Evolutionary conservation across 2,113 vertebrate genomes (phyloP).

Genomic region (Sebastes schlegelii): DNA sequence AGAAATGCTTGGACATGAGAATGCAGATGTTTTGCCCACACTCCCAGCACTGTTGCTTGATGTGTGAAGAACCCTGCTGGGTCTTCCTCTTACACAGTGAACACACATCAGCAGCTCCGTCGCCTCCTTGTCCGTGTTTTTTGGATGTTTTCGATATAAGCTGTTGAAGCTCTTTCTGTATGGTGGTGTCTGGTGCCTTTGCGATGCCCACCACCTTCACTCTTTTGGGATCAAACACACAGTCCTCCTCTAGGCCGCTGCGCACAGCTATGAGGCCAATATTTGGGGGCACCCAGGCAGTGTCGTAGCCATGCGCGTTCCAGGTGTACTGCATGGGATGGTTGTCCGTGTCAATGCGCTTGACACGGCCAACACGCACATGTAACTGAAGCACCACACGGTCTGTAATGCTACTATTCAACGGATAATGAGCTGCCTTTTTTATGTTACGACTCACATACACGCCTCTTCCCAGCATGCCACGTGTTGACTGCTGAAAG

Average conservation of each 20-base stretch:
- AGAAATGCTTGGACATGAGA: conserved; percentile 75
- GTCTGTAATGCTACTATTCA: neutral
- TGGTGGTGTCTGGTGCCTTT: conserved; percentile 46
- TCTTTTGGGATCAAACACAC: conserved; percentile 79
- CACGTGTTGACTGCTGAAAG: conserved; percentile 70
- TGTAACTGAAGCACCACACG: conserved; percentile 70
- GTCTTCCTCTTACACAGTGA: conserved; percentile 69
- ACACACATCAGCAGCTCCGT: conserved; percentile 37
- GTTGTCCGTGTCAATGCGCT: conserved; percentile 71
- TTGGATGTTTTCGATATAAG: conserved; percentile 52
- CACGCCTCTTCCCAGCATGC: conserved; percentile 82
- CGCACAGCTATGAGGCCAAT: conserved; percentile 72
- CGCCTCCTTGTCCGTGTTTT: neutral
- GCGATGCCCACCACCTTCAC: conserved; percentile 68
- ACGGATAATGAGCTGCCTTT: conserved; percentile 77
- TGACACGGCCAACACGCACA: conserved; percentile 73
- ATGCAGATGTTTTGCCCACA: conserved; percentile 77
- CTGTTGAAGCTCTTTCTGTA: conserved; percentile 64
- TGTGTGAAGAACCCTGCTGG: conserved; percentile 57
- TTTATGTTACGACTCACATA: conserved; percentile 79
- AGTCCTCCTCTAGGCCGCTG: conserved; percentile 80
- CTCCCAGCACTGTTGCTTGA: conserved; percentile 74
- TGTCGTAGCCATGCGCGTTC: conserved; percentile 69
- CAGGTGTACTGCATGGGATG: conserved; percentile 71
- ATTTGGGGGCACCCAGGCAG: conserved; percentile 79